phyloP scores from a whole-genome alignment of 2,113 vertebrate species.

The Macquaria australasica region DNA sequence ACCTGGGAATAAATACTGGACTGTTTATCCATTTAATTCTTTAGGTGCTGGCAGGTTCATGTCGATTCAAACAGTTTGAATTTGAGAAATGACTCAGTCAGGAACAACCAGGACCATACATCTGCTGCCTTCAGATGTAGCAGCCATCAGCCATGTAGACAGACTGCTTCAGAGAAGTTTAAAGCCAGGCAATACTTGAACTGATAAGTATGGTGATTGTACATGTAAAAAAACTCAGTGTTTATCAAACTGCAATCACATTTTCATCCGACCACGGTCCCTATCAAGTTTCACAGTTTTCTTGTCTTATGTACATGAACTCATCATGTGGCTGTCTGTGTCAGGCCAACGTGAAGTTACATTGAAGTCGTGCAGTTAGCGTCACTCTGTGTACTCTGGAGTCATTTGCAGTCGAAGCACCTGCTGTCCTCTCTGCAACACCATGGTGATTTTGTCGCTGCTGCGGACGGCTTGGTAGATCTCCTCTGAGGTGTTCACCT shows the following conservation, averaged over 20 bases:
- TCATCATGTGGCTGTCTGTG: neutral
- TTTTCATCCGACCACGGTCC: neutral
- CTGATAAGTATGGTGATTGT: neutral
- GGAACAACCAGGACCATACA: too few species aligned
- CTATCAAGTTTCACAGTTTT: conserved; percentile 6
- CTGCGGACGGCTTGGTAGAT: conserved; percentile 90
- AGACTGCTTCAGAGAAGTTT: neutral
- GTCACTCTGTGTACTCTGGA: conserved; percentile 90
- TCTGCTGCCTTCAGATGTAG: neutral
- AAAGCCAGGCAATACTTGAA: neutral
- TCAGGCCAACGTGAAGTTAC: neutral
- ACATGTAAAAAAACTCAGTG: too few species aligned
- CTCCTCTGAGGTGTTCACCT: conserved; percentile 88
- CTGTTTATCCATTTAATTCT: neutral
- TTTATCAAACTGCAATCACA: neutral
- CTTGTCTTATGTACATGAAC: neutral
- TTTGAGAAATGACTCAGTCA: neutral
- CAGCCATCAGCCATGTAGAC: neutral
- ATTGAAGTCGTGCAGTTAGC: neutral
- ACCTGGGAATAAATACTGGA: neutral
- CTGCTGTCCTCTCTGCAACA: conserved; percentile 85
- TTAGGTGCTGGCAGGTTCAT: neutral
- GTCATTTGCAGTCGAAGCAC: conserved; percentile 87
- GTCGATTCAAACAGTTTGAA: neutral
- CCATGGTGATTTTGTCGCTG: conserved; percentile 87